A percentile compares a stretch with the other conserved stretches of the same genome.
Evolutionary conservation across 2,888 invertebrate species (phyloP).

Genomic region (Pristionchus entomophagus): DNA sequence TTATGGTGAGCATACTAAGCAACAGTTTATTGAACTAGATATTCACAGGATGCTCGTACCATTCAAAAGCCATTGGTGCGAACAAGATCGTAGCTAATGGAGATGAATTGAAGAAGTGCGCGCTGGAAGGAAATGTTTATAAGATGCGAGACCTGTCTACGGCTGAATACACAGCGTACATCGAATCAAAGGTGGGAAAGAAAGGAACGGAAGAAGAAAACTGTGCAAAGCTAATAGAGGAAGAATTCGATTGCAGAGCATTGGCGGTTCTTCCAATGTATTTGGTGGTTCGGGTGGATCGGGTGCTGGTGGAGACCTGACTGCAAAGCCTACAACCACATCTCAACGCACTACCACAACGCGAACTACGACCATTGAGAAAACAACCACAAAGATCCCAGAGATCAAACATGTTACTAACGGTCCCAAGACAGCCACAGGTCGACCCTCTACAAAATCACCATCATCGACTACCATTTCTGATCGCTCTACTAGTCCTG

Average conservation of each 20-base stretch:
- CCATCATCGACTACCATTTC: too few species aligned
- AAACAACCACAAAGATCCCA: background rate
- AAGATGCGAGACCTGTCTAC: conserved; percentile 27
- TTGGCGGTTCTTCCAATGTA: background rate
- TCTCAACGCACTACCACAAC: background rate
- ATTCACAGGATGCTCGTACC: conserved; percentile 14
- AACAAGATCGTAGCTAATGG: background rate
- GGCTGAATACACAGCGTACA: conserved; percentile 32
- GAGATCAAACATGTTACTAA: background rate
- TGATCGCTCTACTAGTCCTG: background rate
- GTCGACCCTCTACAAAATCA: too few species aligned
- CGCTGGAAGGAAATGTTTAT: background rate
- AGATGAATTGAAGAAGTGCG: conserved; percentile 4
- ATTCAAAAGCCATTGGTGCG: background rate
- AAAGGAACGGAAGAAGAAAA: background rate
- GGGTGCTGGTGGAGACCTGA: conserved; percentile 18
- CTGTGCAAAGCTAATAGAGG: background rate
- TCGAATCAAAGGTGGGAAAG: conserved; percentile 11
- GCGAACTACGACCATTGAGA: background rate
- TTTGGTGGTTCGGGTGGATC: conserved; percentile 36
- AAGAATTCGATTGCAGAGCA: background rate
- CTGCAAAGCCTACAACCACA: background rate
- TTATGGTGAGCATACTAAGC: too few species aligned
- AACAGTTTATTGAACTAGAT: too few species aligned
- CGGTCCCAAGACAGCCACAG: background rate